Conservation (phyloP, 2,797 vertebrate species). For the Hippopotamyrus pictus region DNA sequence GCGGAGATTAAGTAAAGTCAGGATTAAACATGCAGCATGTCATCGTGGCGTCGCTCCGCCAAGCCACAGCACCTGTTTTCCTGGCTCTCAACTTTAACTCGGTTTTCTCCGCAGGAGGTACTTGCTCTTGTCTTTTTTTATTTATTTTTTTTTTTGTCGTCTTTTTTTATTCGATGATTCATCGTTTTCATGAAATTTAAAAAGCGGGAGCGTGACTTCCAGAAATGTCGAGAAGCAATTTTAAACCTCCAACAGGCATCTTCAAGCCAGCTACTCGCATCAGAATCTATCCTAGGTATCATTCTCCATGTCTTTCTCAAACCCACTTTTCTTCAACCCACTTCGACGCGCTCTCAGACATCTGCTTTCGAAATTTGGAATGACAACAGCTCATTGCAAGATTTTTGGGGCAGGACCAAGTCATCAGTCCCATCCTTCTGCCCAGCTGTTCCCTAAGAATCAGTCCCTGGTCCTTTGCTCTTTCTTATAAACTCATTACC, state of each 20-base stretch:
- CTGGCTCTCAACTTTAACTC: constrained; percentile 13
- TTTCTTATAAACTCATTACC: neutral
- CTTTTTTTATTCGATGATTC: constrained; percentile 42
- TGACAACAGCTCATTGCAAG: neutral
- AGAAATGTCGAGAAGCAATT: neutral
- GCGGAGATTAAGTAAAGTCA: neutral
- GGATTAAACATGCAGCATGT: constrained; percentile 4
- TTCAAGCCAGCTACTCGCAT: neutral
- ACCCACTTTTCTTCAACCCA: neutral
- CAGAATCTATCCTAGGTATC: neutral
- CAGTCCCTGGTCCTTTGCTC: neutral
- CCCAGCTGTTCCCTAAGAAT: neutral
- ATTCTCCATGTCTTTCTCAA: neutral
- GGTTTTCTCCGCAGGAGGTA: constrained; percentile 12
- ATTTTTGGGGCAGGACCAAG: neutral
- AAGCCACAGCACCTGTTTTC: neutral
- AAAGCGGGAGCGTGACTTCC: neutral
- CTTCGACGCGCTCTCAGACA: neutral
- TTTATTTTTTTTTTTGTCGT: neutral
- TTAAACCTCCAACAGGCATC: neutral
- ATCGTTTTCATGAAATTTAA: constrained; percentile 41
- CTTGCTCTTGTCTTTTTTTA: constrained; percentile 19
- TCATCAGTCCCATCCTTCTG: neutral
- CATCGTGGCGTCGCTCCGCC: neutral
- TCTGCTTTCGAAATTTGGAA: neutral